Evolutionary conservation across 2,888 invertebrate species (phyloP).

Genomic region (Tipula helvola): DNA sequence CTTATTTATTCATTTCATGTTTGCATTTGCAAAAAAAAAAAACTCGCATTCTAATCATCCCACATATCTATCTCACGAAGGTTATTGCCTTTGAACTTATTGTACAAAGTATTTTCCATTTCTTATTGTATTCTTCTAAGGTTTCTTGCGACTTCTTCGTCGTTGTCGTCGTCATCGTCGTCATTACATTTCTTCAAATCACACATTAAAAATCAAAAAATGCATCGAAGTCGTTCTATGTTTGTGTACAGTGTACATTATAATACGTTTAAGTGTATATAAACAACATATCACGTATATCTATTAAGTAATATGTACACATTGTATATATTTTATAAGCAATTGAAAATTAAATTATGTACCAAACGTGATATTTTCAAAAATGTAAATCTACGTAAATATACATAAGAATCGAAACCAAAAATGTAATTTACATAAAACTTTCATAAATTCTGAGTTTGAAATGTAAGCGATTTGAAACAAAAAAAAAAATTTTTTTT

Average conservation of each 20-base stretch:
- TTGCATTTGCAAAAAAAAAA: background rate
- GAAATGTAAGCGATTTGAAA: background rate
- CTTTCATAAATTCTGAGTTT: background rate
- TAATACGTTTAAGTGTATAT: background rate
- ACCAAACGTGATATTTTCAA: background rate
- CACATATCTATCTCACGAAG: background rate
- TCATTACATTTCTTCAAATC: background rate
- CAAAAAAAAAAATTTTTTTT: background rate
- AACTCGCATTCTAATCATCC: background rate
- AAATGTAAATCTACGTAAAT: background rate
- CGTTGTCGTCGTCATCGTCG: background rate
- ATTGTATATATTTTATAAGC: background rate
- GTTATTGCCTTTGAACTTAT: constrained; percentile 4
- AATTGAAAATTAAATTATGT: constrained; percentile 4
- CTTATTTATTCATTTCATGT: background rate
- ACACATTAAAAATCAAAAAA: background rate
- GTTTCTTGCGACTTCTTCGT: background rate
- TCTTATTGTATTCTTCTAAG: background rate
- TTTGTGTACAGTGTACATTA: background rate
- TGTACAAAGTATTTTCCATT: background rate
- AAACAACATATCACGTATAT: background rate
- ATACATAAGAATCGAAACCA: background rate
- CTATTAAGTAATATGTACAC: background rate
- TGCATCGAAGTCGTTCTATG: background rate
- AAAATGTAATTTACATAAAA: background rate